These are phyloP conservation scores for Paramormyrops hopkinsi DNA, from an alignment of 2,797 vertebrate genomes.

Conservation along the genomic window DNA sequence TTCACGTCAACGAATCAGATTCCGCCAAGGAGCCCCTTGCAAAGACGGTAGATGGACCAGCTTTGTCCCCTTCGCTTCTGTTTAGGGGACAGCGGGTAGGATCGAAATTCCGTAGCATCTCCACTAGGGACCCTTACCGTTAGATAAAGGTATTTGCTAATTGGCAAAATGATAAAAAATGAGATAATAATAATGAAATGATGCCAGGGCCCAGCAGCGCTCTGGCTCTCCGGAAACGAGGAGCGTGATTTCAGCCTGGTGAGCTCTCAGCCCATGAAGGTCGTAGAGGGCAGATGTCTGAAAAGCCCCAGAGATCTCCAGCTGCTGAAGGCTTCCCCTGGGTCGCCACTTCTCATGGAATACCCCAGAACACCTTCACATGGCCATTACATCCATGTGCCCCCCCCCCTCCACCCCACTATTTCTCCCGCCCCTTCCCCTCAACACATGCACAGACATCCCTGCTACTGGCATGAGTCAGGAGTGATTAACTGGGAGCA, in stretches of 20 bases:
- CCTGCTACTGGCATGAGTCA: constrained; percentile 55
- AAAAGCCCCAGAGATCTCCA: background rate
- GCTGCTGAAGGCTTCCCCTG: background rate
- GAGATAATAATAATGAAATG: background rate
- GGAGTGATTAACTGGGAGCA: constrained; percentile 41
- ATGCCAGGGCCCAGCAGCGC: background rate
- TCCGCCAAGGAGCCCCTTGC: background rate
- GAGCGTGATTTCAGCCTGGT: background rate
- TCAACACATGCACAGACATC: constrained; percentile 43
- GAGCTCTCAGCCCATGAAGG: background rate
- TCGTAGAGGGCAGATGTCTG: background rate
- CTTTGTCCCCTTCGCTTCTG: background rate
- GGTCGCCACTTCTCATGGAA: background rate
- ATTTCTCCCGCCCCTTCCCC: constrained; percentile 33
- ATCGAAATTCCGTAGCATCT: background rate
- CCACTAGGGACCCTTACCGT: background rate
- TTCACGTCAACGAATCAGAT: background rate
- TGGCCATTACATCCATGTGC: background rate
- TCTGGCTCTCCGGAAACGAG: background rate
- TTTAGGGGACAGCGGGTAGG: background rate
- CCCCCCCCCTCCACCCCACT: background rate
- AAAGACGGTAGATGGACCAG: background rate
- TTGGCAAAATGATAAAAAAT: background rate
- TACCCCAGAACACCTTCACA: background rate
- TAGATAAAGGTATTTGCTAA: background rate